Base-by-base conservation (phyloP, 2,888 invertebrate species). In the Muscina levida region DNA sequence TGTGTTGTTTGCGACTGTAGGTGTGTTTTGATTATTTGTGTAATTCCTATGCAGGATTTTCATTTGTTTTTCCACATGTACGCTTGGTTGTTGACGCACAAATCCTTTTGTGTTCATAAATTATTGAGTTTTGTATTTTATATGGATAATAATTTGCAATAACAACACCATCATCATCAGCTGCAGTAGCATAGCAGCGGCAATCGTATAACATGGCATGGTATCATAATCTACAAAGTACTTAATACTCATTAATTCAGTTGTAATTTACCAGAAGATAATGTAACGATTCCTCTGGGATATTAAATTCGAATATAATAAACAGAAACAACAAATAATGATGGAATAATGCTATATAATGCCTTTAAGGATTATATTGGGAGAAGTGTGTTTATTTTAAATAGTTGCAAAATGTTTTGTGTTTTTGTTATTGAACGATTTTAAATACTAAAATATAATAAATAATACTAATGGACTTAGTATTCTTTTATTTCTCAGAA, bases 221-320 rank as follows among this genome's bases (percentile, higher is more conserved):
- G 31, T 37, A 57, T 57, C 3, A 31, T 8, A 31, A 5, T 31
- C 31, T 5, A 31, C 31, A 31, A 31, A 31, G 31, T 31, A 31
- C 31, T 57, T 31, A 57, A 31, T 57, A 22, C 57, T 57, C 37
- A 57, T 57, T 57, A 31, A 57, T 57, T 4, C 37, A 17, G 57
- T 26, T 10, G 37, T 57, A 57, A 57, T 57, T 57, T 57, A 57
- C 26, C 8, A n/a, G n/a, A 15, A 57, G 26, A 37, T 13, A 24
- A 22, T 19, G 51, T 17, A 19, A 53, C 53, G 24, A 51, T 53
- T 3, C 22, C 53, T 53, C 24, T 53, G 53, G 53, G 53, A 53
- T 53, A 53, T 53, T 53, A 53, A 53, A 53, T n/a, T 53, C 53
- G 11, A 46, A 46, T 51, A 51, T 15, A 46, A 51, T 19, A 51